Percentiles rank a stretch among this genome's conserved stretches.
Conservation (phyloP, 2,113 vertebrate genomes). For the Microtus pennsylvanicus region DNA sequence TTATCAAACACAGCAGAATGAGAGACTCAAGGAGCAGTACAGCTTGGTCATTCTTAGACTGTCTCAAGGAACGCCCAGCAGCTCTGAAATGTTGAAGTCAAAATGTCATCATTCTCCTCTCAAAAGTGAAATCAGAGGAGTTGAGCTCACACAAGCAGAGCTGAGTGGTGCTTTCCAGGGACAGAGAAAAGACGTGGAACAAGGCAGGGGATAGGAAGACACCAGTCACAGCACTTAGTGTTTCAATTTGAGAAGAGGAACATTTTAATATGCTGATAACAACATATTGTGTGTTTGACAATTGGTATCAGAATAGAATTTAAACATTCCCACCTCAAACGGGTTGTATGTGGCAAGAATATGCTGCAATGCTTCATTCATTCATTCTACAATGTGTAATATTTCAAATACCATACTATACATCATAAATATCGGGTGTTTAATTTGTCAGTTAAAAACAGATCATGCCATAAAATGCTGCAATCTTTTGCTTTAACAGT, state of each 20-base stretch:
- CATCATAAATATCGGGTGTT: neutral
- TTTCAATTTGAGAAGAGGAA: neutral
- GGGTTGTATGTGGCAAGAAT: neutral
- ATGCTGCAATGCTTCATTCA: neutral
- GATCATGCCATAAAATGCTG: neutral
- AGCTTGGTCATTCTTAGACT: neutral
- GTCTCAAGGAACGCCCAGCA: neutral
- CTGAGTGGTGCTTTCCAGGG: neutral
- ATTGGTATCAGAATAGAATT: neutral
- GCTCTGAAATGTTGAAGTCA: neutral
- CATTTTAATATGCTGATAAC: neutral
- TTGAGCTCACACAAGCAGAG: neutral
- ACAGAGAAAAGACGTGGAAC: no score
- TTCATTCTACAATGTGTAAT: neutral
- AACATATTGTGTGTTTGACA: neutral
- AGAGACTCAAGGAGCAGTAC: neutral
- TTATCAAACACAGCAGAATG: neutral
- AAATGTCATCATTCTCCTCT: neutral
- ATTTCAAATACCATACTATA: neutral
- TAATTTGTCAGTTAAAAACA: neutral
- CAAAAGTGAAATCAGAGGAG: neutral
- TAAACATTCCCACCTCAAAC: neutral
- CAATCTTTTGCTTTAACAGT: neutral
- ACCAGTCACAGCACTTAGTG: neutral
- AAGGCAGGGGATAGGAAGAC: no score